Evolutionary conservation across 2,888 invertebrate species (phyloP).

Genomic region (Ormia ochracea): DNA sequence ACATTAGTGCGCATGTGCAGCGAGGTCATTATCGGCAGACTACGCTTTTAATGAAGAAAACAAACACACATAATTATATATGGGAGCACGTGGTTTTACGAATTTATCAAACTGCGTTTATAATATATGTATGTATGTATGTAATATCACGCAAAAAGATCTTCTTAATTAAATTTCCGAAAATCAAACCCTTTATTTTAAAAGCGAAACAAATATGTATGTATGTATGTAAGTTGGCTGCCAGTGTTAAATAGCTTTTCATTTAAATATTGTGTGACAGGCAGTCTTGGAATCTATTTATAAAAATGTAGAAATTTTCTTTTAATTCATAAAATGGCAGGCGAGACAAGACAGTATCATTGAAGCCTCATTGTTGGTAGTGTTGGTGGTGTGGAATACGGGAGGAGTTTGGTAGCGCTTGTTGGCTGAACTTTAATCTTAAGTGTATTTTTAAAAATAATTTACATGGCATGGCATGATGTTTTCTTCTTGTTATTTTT

Average conservation of each 20-base stretch:
- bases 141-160: slow-evolving; percentile 37
- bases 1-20: slow-evolving; percentile 33
- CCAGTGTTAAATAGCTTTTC: background rate
- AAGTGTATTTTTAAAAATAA: slow-evolving; percentile 55
- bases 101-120: slow-evolving; percentile 4
- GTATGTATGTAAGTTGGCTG: too few relatives aligned
- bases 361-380: slow-evolving; percentile 1
- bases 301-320: slow-evolving; percentile 14
- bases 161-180: slow-evolving; percentile 25
- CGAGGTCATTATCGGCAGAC: background rate
- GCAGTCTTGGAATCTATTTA: slow-evolving; percentile 39
- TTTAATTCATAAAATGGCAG: slow-evolving; percentile 35
- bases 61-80: slow-evolving; percentile 2
- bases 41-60: background rate
- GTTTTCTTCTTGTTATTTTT: slow-evolving; percentile 42
- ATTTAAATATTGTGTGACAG: background rate
- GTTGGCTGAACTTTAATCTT: slow-evolving; percentile 58
- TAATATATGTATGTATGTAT: too few relatives aligned
- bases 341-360: background rate
- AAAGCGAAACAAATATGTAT: background rate
- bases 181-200: background rate
- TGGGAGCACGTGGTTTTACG: slow-evolving; percentile 11
- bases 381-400: slow-evolving; percentile 1
- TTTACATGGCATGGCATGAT: slow-evolving; percentile 52
- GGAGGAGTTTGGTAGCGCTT: slow-evolving; percentile 37